Conservation (phyloP, 1,140 invertebrate genomes). For the Drosophila lacteicornis region DNA sequence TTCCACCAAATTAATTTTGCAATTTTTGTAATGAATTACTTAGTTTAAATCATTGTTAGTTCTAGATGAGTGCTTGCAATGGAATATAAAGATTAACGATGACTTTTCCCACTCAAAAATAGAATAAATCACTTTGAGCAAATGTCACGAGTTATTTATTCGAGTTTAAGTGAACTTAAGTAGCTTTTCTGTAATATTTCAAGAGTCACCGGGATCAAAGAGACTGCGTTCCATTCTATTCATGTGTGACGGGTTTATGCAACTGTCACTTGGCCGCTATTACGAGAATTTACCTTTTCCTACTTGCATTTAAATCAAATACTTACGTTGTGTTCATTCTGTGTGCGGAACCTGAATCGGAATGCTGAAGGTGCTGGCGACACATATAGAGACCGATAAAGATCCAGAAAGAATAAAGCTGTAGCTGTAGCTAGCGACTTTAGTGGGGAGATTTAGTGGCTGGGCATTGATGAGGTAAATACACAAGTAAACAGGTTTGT, state of each 20-base stretch:
- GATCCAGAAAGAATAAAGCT: constrained; percentile 13
- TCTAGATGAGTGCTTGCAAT: neutral
- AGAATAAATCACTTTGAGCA: neutral
- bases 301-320: constrained; percentile 22
- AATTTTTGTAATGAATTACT: neutral
- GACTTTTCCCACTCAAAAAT: neutral
- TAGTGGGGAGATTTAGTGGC: constrained; percentile 21
- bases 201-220: constrained; percentile 15
- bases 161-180: constrained; percentile 30
- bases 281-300: constrained; percentile 27
- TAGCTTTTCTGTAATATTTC: constrained; percentile 17
- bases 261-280: constrained; percentile 20
- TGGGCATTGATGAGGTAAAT: constrained; percentile 15
- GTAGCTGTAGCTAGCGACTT: neutral
- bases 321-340: constrained; percentile 5
- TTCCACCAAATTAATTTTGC: neutral
- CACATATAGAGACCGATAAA: constrained; percentile 9
- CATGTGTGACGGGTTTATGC: constrained; percentile 44
- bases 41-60: too few relatives aligned
- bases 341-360: constrained; percentile 27
- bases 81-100: neutral
- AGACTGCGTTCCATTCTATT: constrained; percentile 22
- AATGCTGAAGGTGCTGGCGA: constrained; percentile 23
- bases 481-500: constrained; percentile 42
- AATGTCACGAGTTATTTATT: constrained; percentile 15